Conservation (phyloP, 1,140 invertebrate genomes). For the Trichonephila clavata region DNA sequence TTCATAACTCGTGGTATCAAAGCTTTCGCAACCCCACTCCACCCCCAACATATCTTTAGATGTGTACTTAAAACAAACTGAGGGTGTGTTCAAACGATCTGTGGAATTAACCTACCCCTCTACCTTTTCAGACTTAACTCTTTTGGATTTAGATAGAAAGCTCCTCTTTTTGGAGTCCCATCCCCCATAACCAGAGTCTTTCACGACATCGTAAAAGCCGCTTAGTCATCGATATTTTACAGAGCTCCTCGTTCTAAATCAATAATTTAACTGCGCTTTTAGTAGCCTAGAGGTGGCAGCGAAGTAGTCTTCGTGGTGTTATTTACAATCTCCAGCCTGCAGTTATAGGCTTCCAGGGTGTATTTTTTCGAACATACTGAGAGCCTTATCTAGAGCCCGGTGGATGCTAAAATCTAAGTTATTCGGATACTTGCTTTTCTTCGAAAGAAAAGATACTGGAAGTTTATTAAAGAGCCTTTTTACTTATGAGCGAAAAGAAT, state of each 20-base stretch:
- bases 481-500: constrained; percentile 28
- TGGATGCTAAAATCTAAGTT: constrained; percentile 31
- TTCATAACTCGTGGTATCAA: neutral
- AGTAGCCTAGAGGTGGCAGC: constrained; percentile 24
- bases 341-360: constrained; percentile 6
- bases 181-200: neutral
- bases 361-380: constrained; percentile 12
- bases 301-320: constrained; percentile 18
- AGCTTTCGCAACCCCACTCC: neutral
- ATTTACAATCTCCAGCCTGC: constrained; percentile 49
- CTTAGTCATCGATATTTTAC: constrained; percentile 63
- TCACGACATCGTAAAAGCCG: constrained; percentile 46
- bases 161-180: neutral
- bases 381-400: constrained; percentile 9
- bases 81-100: constrained; percentile 18
- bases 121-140: neutral
- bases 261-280: constrained; percentile 66
- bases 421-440: neutral
- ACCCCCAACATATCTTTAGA: neutral
- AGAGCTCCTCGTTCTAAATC: constrained; percentile 54
- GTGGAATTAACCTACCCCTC: constrained; percentile 9
- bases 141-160: neutral
- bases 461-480: constrained; percentile 12
- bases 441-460: neutral
- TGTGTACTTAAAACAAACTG: constrained; percentile 33